Base-by-base conservation (phyloP, 2,888 invertebrate species). In the Eupithecia abbreviata region DNA sequence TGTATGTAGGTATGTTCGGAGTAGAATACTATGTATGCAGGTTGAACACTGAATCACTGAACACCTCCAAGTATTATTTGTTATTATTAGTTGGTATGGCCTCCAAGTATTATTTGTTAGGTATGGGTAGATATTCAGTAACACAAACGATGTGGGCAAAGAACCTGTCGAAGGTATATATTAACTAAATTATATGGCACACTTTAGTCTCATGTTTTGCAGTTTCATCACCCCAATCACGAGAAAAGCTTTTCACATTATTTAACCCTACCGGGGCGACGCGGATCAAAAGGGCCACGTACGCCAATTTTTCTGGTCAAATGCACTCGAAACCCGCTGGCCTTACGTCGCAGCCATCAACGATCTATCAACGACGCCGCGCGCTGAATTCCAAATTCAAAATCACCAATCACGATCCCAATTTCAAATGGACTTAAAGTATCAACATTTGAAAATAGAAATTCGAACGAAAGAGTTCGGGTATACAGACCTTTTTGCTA, bases 251-350 rank as follows among this genome's bases (percentile, higher is more conserved):
- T 12, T 65, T 7, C 66, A 66, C 42, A 15, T 42, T 66, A 66
- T 66, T 82, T 82, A 84, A 86, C 87, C 88, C 87, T 62, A 81
- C 83, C 79, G 80, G 79, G 80, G 79, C 80, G 75, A 73, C 77
- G 74, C 74, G 83, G 80, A 18, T 85, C 82, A 85, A 88, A 89
- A 85, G 85, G 83, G 84, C 88, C 91, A 91, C 91, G 90, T 90
- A 84, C 86, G 81, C 83, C 87, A 85, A 92, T 93, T 93, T 93
- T 93, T 93, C 93, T 93, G 93, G 93, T 92, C 93, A 93, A 93
- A 91, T 91, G 90, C 89, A 90, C 89, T 85, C 84, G 86, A 85
- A 85, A 69, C 73, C 77, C 77, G 72, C 79, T 77, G 75, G 78
- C 79, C 75, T 79, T 72, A 66, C 76, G 80, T 77, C 80, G 77